Evolutionary conservation across 1,140 invertebrate genomes (phyloP), one percentile per base, ranked within the genome.

Genomic region (Cataglyphis hispanica): DNA sequence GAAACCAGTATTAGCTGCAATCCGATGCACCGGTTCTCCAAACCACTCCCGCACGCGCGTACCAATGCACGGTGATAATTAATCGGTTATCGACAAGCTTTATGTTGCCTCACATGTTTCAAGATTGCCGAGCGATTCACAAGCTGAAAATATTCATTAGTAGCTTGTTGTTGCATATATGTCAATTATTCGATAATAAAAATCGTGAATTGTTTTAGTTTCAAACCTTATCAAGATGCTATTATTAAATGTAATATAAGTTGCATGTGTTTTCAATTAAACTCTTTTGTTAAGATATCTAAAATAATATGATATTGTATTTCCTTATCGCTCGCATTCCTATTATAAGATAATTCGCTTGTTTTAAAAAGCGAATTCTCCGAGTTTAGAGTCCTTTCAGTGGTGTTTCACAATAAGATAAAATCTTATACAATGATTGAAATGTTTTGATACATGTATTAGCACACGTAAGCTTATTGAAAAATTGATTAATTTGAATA

Each of bases 1-100:
- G 87, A 89, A 91, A 91, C 90, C 90, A 87, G 90, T 91, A 87
- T 83, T 70, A 74, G 43, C 86, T 50, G 66, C 76, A 25, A 56
- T 72, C 64, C 31, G 58, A 84, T 66, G 46, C 67, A 58, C 77
- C 64, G 72, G 61, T 89, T 86, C 88, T 86, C 74, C 84, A 69
- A 69, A 46, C 74, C 53, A 50, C 72, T 58, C 31, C 69, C 88
- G 86, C 85, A 86, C 80, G 87, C 84, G 72, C 85, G 87, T 70
- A 63, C 64, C 80, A 74, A 63, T 43, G 67, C 75, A 69, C 80
- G 87, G 46, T 75, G 58, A 77, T 83, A 31, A 31, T 31, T 31
- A 77, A 90, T 77, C 85, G 75, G 67, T 87, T 84, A 87, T 64
- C 85, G 80, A 78, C 69, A 40, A 84, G 84, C 70, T 85, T 27